A percentile compares a stretch with the other conserved stretches of the same genome.
These are phyloP conservation scores for Hoplodrina blanda DNA, from an alignment of 2,888 invertebrate species.

Conservation along the genomic window DNA sequence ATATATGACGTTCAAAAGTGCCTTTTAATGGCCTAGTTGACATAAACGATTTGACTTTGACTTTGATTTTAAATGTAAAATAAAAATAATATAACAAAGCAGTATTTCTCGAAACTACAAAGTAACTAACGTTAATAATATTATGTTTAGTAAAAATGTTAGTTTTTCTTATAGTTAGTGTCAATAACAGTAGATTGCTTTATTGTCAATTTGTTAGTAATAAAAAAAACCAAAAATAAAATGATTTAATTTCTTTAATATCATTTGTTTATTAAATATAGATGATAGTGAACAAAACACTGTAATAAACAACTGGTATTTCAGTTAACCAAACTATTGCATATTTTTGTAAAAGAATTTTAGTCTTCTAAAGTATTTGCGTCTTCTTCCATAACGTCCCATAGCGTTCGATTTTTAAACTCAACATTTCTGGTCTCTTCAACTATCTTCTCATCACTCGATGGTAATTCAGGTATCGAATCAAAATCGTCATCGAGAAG, in stretches of 20 bases:
- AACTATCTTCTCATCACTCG: constrained; percentile 56
- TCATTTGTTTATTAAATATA: neutral
- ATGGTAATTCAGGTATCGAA: constrained; percentile 59
- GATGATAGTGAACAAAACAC: constrained; percentile 33
- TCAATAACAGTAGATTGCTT: too few species aligned
- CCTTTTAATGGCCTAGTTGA: too few species aligned
- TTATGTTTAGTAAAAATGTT: too few species aligned
- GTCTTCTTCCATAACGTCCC: constrained; percentile 82
- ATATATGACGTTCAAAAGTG: too few species aligned
- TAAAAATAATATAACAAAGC: too few species aligned
- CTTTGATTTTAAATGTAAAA: too few species aligned
- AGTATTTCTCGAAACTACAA: too few species aligned
- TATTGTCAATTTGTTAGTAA: too few species aligned
- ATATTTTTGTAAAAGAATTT: neutral
- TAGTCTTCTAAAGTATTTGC: constrained; percentile 61
- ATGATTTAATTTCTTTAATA: neutral
- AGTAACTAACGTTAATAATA: too few species aligned
- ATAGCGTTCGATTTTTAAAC: constrained; percentile 72
- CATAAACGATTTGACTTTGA: too few species aligned
- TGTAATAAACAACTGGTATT: constrained; percentile 19
- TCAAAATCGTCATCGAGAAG: constrained; percentile 79
- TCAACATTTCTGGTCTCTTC: constrained; percentile 66
- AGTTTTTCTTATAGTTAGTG: too few species aligned
- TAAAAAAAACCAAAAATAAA: neutral
- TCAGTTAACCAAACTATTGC: constrained; percentile 15